Base-by-base conservation (phyloP, 2,113 vertebrate species). In the Copsychus sechellarum region DNA sequence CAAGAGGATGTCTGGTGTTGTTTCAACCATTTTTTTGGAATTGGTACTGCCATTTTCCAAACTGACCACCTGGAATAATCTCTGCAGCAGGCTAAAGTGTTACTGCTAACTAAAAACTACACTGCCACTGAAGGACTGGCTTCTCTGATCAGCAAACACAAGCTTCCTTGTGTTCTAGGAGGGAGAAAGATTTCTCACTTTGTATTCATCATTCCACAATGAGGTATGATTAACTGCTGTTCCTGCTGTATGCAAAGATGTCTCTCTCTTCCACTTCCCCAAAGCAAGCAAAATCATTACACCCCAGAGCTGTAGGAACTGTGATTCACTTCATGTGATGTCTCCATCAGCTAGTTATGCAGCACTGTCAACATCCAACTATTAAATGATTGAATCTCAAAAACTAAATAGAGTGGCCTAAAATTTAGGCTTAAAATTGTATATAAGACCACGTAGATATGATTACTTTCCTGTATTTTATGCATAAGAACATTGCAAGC, bases 1-100 rank as follows among this genome's bases (percentile, higher is more conserved):
- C 82, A 88, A 70, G 54, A 88, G 45, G 21, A 69, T 77, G 22
- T 70, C 76, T 95, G 1, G 4, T 80, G 20, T 62, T 92, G 69
- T 83, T 90, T 73, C 84, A 93, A 81, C 56, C 34, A 45, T 70
- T 88, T 95, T 86, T 64, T 91, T 92, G 69, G 72, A 83, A 67
- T 0, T 60, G 20, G 51, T 72, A 31, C 51, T 81, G 67, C 51
- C 34, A 17, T 92, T 93, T 88, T 91, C 86, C 47, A 58, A 88
- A 86, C 29, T 61, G 36, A 83, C 51, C 4, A 4, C 79, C 80
- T 64, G 33, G 64, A 92, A 96, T 86, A 67, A 92, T 70, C 56
- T 73, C 76, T 88, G 76, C 47, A 67, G 64, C 51, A 74, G 51
- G 28, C 86, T 71, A 22, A 83, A 86, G 22, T 61, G 66, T 58